Conservation (phyloP, 1,140 invertebrate species). For the Hestina assimilis region DNA sequence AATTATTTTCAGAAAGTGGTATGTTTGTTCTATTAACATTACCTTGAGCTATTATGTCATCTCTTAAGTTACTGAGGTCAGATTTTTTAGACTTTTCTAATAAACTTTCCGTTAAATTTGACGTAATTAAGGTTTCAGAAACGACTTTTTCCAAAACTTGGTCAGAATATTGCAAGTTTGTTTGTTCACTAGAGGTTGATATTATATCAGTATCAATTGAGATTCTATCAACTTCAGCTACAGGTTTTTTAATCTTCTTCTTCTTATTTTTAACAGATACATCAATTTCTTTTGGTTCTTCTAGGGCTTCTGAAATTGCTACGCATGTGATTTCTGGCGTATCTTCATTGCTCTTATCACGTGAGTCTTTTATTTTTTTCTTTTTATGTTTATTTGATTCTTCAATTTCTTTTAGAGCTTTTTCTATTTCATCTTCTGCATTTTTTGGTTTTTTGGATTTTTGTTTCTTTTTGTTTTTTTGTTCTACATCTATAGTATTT, state of each 20-base stretch:
- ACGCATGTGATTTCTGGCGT: conserved; percentile 14
- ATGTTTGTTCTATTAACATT: not conserved
- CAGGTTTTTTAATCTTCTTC: conserved; percentile 8
- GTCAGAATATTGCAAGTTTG: not conserved
- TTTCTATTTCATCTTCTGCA: conserved; percentile 77
- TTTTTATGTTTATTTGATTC: conserved; percentile 57
- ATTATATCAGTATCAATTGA: not conserved
- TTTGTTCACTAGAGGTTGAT: not conserved
- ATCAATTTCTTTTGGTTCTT: conserved; percentile 20
- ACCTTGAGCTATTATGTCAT: not conserved
- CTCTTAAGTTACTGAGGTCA: not conserved
- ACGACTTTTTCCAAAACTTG: not conserved
- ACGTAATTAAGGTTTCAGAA: not conserved
- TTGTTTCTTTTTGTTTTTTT: conserved; percentile 71
- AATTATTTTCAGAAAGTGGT: not conserved
- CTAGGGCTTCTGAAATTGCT: not conserved
- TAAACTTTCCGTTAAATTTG: not conserved
- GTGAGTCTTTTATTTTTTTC: conserved; percentile 45
- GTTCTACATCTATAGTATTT: conserved; percentile 31
- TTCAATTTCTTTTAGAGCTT: conserved; percentile 78
- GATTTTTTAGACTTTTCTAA: not conserved
- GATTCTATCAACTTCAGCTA: not conserved
- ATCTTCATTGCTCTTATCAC: conserved; percentile 39
- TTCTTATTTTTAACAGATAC: conserved; percentile 13
- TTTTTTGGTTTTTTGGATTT: conserved; percentile 69